These are phyloP conservation scores for Hypomecis punctinalis DNA, from an alignment of 2,888 invertebrate species.

Conservation along the genomic window DNA sequence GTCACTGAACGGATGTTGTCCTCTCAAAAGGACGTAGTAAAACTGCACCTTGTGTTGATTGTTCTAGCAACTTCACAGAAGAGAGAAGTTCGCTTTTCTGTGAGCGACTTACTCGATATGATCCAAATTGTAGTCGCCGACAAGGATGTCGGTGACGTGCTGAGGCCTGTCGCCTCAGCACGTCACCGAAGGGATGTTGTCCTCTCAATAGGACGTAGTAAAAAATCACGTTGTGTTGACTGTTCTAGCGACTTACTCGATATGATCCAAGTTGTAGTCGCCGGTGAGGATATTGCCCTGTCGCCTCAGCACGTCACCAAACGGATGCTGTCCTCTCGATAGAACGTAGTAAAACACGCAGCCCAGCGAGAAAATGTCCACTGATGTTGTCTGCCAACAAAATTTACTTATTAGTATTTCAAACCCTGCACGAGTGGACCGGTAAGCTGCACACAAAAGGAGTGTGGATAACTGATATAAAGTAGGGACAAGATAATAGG, in stretches of 20 bases:
- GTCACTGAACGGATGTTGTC: too few species aligned
- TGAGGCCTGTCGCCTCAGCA: too few species aligned
- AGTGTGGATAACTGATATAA: too few species aligned
- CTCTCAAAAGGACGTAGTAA: too few species aligned
- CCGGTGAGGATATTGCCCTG: conserved; percentile 95
- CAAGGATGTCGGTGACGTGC: too few species aligned
- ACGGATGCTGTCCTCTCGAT: conserved; percentile 95
- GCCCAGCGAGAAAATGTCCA: conserved; percentile 98
- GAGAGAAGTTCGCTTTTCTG: too few species aligned
- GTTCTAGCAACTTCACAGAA: too few species aligned
- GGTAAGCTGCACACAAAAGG: too few species aligned
- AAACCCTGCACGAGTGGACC: too few species aligned
- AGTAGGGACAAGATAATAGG: too few species aligned
- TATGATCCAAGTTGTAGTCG: conserved; percentile 83
- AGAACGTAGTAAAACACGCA: conserved; percentile 98
- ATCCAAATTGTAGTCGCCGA: conserved; percentile 71
- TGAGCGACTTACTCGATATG: too few species aligned
- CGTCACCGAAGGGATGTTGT: conserved; percentile 85
- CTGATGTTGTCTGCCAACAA: conserved; percentile 90
- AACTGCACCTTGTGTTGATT: too few species aligned
- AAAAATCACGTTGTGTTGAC: conserved; percentile 81
- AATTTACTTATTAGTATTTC: not conserved
- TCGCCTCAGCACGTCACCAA: conserved; percentile 94
- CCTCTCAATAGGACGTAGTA: conserved; percentile 97
- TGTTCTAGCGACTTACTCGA: conserved; percentile 66